Evolutionary conservation across 2,888 invertebrate genomes (phyloP).

Genomic region (Choristoneura rosaceana): DNA sequence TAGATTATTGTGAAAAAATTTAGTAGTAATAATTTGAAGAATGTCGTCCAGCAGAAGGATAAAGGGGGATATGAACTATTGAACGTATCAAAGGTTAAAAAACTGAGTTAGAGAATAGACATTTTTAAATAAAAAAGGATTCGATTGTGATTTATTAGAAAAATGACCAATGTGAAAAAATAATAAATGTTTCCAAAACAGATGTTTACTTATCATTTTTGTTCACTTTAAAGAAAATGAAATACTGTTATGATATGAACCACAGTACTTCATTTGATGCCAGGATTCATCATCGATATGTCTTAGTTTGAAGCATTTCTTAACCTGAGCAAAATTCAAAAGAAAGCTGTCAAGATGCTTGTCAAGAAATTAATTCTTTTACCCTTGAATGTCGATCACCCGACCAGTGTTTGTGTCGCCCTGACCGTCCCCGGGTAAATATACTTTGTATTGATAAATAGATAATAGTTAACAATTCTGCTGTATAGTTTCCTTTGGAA

Average conservation of each 20-base stretch:
- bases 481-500: constrained; percentile 79
- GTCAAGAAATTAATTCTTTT: constrained; percentile 71
- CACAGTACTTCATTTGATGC: constrained; percentile 33
- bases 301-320: constrained; percentile 35
- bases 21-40: constrained; percentile 48
- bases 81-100: constrained; percentile 51
- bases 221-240: constrained; percentile 54
- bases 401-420: constrained; percentile 81
- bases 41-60: constrained; percentile 68
- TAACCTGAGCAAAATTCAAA: constrained; percentile 47
- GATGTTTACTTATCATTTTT: constrained; percentile 58
- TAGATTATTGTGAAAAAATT: constrained; percentile 54
- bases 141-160: constrained; percentile 75
- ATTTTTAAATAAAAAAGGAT: constrained; percentile 52
- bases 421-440: constrained; percentile 83
- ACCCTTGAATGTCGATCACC: constrained; percentile 72
- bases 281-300: constrained; percentile 8
- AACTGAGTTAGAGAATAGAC: constrained; percentile 61
- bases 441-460: constrained; percentile 79
- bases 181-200: constrained; percentile 82
- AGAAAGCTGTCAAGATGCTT: constrained; percentile 85
- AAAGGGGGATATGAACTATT: constrained; percentile 45
- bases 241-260: constrained; percentile 41
- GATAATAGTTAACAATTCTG: constrained; percentile 74
- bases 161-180: constrained; percentile 81